These are phyloP conservation scores for Auanema sp. DNA, from an alignment of 2,888 invertebrate genomes.

Conservation along the genomic window DNA sequence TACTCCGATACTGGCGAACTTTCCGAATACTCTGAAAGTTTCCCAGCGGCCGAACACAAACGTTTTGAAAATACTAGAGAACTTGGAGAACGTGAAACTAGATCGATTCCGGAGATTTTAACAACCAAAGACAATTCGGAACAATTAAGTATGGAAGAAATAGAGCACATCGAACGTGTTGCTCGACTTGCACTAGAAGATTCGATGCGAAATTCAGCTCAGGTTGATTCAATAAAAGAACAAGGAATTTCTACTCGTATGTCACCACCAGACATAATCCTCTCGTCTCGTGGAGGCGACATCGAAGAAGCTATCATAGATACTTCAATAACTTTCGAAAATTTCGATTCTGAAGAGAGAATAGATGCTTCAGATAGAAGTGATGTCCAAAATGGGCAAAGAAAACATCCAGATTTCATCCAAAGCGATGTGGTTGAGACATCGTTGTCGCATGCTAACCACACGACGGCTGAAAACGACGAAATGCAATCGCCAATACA, in stretches of 20 bases:
- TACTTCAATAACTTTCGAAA: neutral
- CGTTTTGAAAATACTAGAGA: neutral
- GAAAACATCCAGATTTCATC: neutral
- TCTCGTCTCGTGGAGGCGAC: no score
- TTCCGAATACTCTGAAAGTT: neutral
- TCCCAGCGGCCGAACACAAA: neutral
- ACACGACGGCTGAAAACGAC: neutral
- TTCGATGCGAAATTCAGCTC: slow-evolving; percentile 19
- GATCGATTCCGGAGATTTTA: slow-evolving; percentile 2
- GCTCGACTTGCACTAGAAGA: slow-evolving; percentile 28
- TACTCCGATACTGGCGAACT: neutral
- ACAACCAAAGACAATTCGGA: slow-evolving; percentile 11
- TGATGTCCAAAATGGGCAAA: no score
- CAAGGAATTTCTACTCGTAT: no score
- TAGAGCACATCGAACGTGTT: slow-evolving; percentile 49
- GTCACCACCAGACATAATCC: no score
- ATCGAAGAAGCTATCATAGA: neutral
- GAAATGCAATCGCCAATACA: neutral
- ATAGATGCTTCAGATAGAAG: no score
- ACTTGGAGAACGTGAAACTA: slow-evolving; percentile 5
- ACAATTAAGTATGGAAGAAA: slow-evolving; percentile 45
- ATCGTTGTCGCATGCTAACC: neutral
- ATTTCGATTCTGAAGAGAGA: neutral
- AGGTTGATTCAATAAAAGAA: slow-evolving; percentile 13
- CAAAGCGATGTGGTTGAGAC: neutral